These are phyloP conservation scores for Pachypanchax playfairii DNA, from an alignment of 2,113 vertebrate genomes.

Conservation along the genomic window DNA sequence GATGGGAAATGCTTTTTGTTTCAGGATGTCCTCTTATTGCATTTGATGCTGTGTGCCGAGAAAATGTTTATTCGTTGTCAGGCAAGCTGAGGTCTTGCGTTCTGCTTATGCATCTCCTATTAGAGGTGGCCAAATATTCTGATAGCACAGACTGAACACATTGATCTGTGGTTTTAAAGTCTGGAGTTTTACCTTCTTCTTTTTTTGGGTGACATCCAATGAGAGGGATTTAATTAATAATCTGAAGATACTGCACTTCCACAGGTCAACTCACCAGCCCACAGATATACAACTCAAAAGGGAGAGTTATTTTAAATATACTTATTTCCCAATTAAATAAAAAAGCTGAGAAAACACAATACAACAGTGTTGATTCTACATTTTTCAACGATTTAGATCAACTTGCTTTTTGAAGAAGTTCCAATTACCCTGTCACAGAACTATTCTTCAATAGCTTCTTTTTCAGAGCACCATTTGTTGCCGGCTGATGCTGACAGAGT, in stretches of 20 bases:
- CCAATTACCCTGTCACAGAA: not conserved
- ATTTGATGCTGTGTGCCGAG: too few species aligned
- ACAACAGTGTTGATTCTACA: not conserved
- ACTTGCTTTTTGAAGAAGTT: not conserved
- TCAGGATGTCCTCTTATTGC: too few species aligned
- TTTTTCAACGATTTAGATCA: not conserved
- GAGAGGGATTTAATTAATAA: too few species aligned
- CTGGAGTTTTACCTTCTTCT: not conserved
- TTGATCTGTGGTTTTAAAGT: not conserved
- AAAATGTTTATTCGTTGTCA: too few species aligned
- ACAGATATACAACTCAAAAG: too few species aligned
- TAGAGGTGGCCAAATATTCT: not conserved
- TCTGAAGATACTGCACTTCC: too few species aligned
- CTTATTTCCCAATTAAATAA: too few species aligned
- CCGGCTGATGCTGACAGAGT: slow-evolving; percentile 9
- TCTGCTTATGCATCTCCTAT: not conserved
- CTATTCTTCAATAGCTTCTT: not conserved
- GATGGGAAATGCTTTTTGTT: too few species aligned
- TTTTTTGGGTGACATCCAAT: not conserved
- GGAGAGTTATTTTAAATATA: too few species aligned
- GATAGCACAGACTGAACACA: not conserved
- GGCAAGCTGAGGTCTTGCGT: not conserved
- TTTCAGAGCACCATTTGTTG: not conserved
- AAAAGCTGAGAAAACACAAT: not conserved
- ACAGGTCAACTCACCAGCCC: too few species aligned